Base-by-base conservation (phyloP, 1,140 invertebrate species). In the Panagrolaimus sp. region DNA sequence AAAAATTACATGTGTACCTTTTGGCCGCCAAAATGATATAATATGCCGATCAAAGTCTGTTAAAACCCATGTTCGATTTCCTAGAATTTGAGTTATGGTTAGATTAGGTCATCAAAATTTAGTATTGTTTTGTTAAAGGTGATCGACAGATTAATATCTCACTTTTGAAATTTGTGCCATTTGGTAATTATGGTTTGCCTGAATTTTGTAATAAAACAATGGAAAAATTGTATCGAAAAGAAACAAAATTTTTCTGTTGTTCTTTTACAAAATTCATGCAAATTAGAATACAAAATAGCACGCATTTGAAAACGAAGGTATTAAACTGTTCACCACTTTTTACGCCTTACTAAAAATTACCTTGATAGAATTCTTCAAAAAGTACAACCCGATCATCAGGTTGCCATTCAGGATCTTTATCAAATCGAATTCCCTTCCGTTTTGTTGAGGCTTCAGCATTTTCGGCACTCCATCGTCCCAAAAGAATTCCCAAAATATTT, bases 41-140 rank as follows among this genome's bases (percentile, higher is more conserved):
- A 78, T 71, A 63, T 78, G 69, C 1, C 77, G 71, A 62, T 78
- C 77, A 48, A 78, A 78, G 65, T 78, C 77, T 14, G 68, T 63
- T 4, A 78, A 70, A 44, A 78, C 74, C 77, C 77, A 78, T 38
- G 77, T 78, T 17, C 77, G 69, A 66, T 78, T 78, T n/a, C 76
- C 77, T 79, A 44, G 48, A 72, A 26, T 68, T 52, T 45, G 8
- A n/a, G 32, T 38, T 7, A 38, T 38, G 2, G n/a, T n/a, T n/a
- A n/a, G n/a, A n/a, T n/a, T n/a, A n/a, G n/a, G n/a, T n/a, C n/a
- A n/a, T n/a, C n/a, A n/a, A n/a, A n/a, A n/a, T n/a, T n/a, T n/a
- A n/a, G n/a, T n/a, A n/a, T n/a, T n/a, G n/a, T n/a, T n/a, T n/a
- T n/a, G n/a, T n/a, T n/a, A n/a, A n/a, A n/a, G n/a, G n/a, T n/a